Conservation (phyloP, 2,113 vertebrate species). For the Prunella himalayana region DNA sequence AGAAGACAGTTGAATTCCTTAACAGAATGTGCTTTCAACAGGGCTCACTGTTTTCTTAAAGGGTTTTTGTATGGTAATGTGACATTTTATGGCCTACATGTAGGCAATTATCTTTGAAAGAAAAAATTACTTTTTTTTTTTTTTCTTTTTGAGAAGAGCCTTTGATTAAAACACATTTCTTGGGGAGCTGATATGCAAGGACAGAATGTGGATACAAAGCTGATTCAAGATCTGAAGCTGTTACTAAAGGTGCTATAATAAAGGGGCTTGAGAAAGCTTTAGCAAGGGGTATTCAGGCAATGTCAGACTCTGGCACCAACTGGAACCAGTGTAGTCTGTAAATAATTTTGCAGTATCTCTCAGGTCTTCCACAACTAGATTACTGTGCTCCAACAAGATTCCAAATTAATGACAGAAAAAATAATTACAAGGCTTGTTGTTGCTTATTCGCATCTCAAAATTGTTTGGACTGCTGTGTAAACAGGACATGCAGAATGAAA, state of each 20-base stretch:
- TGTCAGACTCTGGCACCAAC: background rate
- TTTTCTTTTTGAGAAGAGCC: background rate
- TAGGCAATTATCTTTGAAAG: constrained; percentile 43
- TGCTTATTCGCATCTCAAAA: background rate
- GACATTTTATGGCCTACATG: constrained; percentile 48
- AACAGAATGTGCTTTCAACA: constrained; percentile 8
- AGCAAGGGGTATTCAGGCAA: background rate
- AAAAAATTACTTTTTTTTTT: constrained; percentile 1
- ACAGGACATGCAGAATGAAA: background rate
- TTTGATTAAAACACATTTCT: constrained; percentile 26
- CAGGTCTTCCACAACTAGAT: background rate
- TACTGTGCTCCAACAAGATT: background rate
- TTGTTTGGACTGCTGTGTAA: background rate
- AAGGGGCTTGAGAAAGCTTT: background rate
- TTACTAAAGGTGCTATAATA: background rate
- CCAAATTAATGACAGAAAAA: background rate
- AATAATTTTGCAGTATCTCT: background rate
- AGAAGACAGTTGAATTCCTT: constrained; percentile 1
- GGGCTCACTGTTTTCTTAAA: constrained; percentile 26
- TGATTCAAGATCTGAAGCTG: background rate
- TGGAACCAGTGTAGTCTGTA: background rate
- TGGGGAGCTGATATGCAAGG: background rate
- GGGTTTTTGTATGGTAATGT: constrained; percentile 65
- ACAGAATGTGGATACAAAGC: background rate
- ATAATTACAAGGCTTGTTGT: background rate